Base-by-base conservation (phyloP, 1,140 invertebrate species). In the Cyrtorhinus lividipennis region DNA sequence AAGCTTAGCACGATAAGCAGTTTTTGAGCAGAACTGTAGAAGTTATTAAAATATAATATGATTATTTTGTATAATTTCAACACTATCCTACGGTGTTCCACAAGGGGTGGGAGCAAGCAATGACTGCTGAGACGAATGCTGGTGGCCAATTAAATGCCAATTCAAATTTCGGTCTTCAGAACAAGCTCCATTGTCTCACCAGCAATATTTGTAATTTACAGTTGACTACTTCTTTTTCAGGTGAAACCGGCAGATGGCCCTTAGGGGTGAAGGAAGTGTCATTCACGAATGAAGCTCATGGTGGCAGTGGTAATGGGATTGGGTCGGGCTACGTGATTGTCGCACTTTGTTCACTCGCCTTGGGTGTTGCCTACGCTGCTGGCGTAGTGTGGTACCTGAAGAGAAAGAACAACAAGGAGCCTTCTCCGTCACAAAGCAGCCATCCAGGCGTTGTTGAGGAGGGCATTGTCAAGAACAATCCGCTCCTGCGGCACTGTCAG, bases 321-420 rank as follows among this genome's bases (percentile, higher is more conserved):
- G 70, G 65, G 2, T 79, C 81, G 0, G 87, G 91, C 71, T 90
- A 89, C 66, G 78, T 89, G 0, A 86, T 87, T 0, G 89, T 92
- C 53, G 88, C 85, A 12, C 78, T 90, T 10, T 87, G 86, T 66
- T 86, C 87, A 1, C 75, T 90, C 27, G 75, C 90, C 1, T 74
- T 92, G 2, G 88, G 87, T 0, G 74, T 92, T 13, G 86, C 90
- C 66, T 92, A 92, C 68, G 82, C 91, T 1, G 83, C 86, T 0
- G 89, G 87, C 13, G 83, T 92, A 2, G 84, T 88, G 22, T 75
- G 90, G 0, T 92, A 89, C 69, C 71, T 92, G 66, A 74, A 64
- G 45, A 59, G 59, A 30, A 56, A 67, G 45, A 53, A 38, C 44
- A 48, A 64, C 38, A n/a, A 64, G 56, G 48, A 44, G 38, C 62